Evolutionary conservation across 2,113 vertebrate species (phyloP), one percentile per base, ranked within the genome.

Genomic region (Deroptyus accipitrinus): DNA sequence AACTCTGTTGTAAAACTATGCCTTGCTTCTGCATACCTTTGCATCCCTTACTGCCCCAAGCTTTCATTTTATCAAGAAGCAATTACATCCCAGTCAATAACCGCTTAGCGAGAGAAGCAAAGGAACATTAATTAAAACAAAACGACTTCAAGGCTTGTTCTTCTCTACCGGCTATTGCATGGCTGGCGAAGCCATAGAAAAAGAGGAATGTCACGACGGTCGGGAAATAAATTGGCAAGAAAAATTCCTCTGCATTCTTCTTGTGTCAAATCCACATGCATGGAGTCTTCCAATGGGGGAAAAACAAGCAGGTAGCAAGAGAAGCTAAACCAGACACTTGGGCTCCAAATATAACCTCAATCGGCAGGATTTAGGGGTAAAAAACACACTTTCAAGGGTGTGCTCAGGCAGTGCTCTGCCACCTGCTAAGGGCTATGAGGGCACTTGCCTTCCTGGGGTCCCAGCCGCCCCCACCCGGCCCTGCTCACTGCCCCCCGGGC

Each of bases 31-130:
- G 73, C 93, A 68, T 92, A 77, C 90, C 85, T 95, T 55, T n/a
- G 70, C 91, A 68, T 42, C 91, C 86, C 86, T 73, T 19, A 35
- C 67, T 62, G 75, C 77, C 95, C 80, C 30, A 10, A 87, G 92
- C 76, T 82, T 62, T 90, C 35, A 72, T 68, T 89, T 89, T 52
- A 85, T 87, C 87, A 91, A 69, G 42, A 86, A 74, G 81, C 70
- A 83, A 96, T 92, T 92, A 92, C 83, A 82, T 27, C 31, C 11
- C 19, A 91, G 91, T 92, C 92, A 90, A 95, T 88, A 94, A 95
- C 74, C 20, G 2, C 88, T 88, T 57, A 81, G 76, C n/a, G 37
- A 61, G 77, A 81, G 61, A 62, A 72, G 61, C 49, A 78, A 74
- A 55, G 77, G 59, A 55, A 61, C 68, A 41, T 83, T 74, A 76